Evolutionary conservation across 2,888 invertebrate species (phyloP).

Genomic region (Empis stercorea): DNA sequence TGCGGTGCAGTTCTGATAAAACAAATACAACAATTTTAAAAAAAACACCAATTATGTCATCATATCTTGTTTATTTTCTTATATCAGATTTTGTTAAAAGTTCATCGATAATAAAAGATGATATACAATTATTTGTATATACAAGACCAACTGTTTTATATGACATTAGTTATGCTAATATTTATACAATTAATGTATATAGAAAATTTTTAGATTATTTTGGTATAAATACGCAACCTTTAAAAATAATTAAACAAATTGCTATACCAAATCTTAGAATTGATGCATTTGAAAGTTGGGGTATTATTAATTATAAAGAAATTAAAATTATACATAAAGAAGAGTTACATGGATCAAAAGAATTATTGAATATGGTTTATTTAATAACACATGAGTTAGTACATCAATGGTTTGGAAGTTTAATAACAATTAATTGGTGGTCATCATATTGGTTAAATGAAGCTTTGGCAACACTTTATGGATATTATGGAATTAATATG

Average conservation of each 20-base stretch:
- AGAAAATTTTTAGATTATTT: constrained; percentile 10
- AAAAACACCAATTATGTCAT: constrained; percentile 47
- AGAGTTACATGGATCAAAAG: neutral
- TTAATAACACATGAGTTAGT: constrained; percentile 41
- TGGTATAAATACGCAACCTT: constrained; percentile 27
- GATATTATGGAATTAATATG: constrained; percentile 6
- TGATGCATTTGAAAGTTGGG: constrained; percentile 68
- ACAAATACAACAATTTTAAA: constrained; percentile 14
- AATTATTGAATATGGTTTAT: constrained; percentile 28
- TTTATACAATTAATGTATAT: constrained; percentile 14
- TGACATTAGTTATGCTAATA: constrained; percentile 43
- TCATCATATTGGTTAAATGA: constrained; percentile 53
- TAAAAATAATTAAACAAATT: constrained; percentile 31
- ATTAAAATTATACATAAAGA: neutral
- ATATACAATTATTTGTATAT: neutral
- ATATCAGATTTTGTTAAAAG: constrained; percentile 39
- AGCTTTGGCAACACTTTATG: constrained; percentile 41
- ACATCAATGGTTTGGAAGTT: constrained; percentile 65
- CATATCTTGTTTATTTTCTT: constrained; percentile 61
- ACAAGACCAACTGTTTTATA: constrained; percentile 33
- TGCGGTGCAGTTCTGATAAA: constrained; percentile 22
- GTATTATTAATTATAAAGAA: constrained; percentile 44
- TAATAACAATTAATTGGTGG: constrained; percentile 53
- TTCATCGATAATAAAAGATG: constrained; percentile 1
- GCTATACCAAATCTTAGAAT: constrained; percentile 65